Base-by-base conservation (phyloP, 2,113 vertebrate genomes). In the Tamias sibiricus region DNA sequence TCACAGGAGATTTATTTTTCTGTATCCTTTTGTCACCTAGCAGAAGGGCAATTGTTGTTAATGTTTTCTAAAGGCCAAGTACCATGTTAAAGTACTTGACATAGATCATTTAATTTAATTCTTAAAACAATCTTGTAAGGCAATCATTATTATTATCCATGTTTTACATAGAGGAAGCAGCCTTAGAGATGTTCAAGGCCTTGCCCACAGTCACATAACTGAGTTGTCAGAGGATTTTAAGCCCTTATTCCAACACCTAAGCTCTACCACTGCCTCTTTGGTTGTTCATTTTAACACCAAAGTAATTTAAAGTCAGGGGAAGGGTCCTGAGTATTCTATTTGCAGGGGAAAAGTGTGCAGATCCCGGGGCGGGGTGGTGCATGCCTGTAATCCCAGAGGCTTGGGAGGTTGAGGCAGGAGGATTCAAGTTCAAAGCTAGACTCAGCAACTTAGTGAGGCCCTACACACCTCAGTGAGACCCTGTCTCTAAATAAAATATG, bases 141-240 rank as follows among this genome's bases (percentile, higher is more conserved):
- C 28, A 76, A 4, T 87, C 77, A 35, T 68, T 59, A 8, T n/a
- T 88, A 75, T 17, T 68, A 30, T 44, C 5, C 22, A 22, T 47
- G 10, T 75, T 92, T 81, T 85, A 92, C 13, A 87, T 66, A 54
- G 32, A 83, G 37, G 57, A 79, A 87, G 93, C 40, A 89, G 57
- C 32, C 28, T 59, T 82, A 82, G 68, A 93, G 30, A 75, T 76
- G 47, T 87, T 87, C 26, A 35, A 26, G 28, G 20, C 26, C n/a
- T 44, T 87, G 32, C 8, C 9, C 16, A 59, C 12, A 72, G 44
- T 92, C 74, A 54, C 8, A 79, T n/a, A 44, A 35, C 49, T 35
- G 57, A 32, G 17, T 37, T 94, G 32, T 32, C 74, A 83, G 28
- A 37, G 37, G 47, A 37, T 75, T 75, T 69, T 86, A 66, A 80